phyloP scores from a whole-genome alignment of 2,113 vertebrate genomes.

The Alligator sinensis region DNA sequence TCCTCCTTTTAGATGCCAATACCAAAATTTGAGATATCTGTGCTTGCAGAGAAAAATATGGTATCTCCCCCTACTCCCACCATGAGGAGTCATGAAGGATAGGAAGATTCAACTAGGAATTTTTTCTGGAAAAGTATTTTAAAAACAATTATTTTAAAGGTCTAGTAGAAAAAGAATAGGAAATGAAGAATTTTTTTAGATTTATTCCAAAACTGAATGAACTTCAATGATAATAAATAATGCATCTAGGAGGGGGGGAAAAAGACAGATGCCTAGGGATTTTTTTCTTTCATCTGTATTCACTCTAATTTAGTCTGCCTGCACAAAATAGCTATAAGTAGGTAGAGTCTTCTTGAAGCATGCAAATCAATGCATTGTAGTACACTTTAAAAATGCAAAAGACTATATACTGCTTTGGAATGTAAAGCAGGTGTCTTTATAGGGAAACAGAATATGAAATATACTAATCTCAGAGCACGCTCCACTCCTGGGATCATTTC shows the following conservation, averaged over 20 bases:
- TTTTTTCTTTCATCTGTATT: conserved; percentile 12
- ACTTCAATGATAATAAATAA: conserved; percentile 19
- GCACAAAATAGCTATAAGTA: conserved; percentile 43
- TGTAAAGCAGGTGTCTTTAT: conserved; percentile 23
- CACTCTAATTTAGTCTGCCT: conserved; percentile 35
- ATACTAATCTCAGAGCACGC: background rate
- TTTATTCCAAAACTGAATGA: conserved; percentile 3
- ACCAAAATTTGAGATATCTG: too few relatives aligned
- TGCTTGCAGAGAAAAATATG: too few relatives aligned
- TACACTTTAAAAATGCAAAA: conserved; percentile 30
- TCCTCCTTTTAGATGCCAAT: too few relatives aligned
- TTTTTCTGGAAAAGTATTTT: background rate
- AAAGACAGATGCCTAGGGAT: background rate
- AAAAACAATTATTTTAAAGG: conserved; percentile 15
- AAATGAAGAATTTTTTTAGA: conserved; percentile 23
- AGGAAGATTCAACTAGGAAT: background rate
- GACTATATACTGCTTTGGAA: conserved; percentile 29
- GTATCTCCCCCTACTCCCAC: background rate
- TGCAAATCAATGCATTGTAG: conserved; percentile 13
- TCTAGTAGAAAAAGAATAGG: background rate
- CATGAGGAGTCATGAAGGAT: background rate
- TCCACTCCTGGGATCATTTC: conserved; percentile 8
- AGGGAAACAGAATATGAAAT: background rate
- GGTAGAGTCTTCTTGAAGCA: conserved; percentile 27
- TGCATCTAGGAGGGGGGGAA: background rate